Percentiles rank a stretch among this genome's conserved stretches.
Conservation (phyloP, 2,797 vertebrate species). For the Pangasius sanitwongsei region DNA sequence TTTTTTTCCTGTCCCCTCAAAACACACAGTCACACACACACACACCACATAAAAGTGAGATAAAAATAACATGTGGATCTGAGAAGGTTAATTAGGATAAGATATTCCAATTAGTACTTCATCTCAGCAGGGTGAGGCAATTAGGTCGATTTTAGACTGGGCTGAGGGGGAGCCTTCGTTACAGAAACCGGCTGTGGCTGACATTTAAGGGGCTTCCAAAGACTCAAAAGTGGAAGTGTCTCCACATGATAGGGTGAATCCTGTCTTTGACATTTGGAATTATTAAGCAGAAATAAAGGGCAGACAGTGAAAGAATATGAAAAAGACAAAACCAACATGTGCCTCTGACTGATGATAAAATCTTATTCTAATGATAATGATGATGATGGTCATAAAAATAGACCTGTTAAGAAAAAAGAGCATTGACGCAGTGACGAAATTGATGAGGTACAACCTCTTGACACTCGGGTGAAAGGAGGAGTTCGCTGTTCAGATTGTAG, state of each 20-base stretch:
- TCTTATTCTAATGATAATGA: slow-evolving; percentile 10
- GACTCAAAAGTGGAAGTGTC: slow-evolving; percentile 54
- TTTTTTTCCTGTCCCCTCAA: slow-evolving; percentile 51
- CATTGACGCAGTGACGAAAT: neutral
- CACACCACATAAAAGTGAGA: slow-evolving; percentile 59
- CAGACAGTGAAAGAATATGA: neutral
- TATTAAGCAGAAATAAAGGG: slow-evolving; percentile 44
- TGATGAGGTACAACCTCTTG: slow-evolving; percentile 8
- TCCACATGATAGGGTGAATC: slow-evolving; percentile 49
- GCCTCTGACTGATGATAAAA: neutral
- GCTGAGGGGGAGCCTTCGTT: slow-evolving; percentile 56
- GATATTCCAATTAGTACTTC: slow-evolving; percentile 80
- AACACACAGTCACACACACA: slow-evolving; percentile 48
- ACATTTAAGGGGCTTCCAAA: slow-evolving; percentile 63
- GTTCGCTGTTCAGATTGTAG: slow-evolving; percentile 15
- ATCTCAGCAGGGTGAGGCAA: slow-evolving; percentile 77
- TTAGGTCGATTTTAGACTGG: slow-evolving; percentile 72
- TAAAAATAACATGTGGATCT: slow-evolving; percentile 78
- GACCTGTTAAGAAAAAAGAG: neutral
- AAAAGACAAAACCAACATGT: neutral
- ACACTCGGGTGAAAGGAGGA: slow-evolving; percentile 12
- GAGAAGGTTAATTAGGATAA: slow-evolving; percentile 82
- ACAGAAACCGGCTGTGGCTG: slow-evolving; percentile 57
- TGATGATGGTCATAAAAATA: slow-evolving; percentile 11
- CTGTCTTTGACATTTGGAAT: slow-evolving; percentile 61